Evolutionary conservation across 1,140 invertebrate species (phyloP).

Genomic region (Eulimnadia texana): DNA sequence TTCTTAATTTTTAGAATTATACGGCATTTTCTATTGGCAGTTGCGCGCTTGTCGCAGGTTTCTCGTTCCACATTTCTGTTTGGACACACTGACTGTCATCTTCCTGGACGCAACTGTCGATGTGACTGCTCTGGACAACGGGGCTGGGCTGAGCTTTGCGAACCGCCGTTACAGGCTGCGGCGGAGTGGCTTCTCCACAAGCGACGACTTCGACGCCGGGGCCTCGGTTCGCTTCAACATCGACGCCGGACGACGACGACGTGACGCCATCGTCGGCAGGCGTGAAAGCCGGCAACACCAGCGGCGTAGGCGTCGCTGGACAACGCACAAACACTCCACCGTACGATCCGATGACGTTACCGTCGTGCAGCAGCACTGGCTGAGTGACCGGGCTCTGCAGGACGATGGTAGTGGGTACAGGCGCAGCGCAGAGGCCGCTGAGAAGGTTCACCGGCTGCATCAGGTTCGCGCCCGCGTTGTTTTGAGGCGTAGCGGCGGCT

Average conservation of each 20-base stretch:
- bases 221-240: too few relatives aligned
- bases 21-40: too few relatives aligned
- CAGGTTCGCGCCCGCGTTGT: too few relatives aligned
- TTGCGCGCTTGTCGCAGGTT: not conserved
- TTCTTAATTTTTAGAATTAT: too few relatives aligned
- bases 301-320: constrained; percentile 22
- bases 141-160: constrained; percentile 3
- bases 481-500: too few relatives aligned
- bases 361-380: not conserved
- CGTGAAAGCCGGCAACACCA: too few relatives aligned
- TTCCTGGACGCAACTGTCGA: constrained; percentile 14
- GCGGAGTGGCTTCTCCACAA: not conserved
- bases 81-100: not conserved
- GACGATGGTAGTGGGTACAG: too few relatives aligned
- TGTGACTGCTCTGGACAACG: constrained; percentile 13
- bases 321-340: not conserved
- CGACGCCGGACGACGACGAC: too few relatives aligned
- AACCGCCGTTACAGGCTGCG: not conserved
- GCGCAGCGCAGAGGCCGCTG: too few relatives aligned
- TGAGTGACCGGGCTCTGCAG: constrained; percentile 1
- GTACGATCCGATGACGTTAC: constrained; percentile 48
- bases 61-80: not conserved
- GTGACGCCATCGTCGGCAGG: too few relatives aligned
- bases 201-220: not conserved
- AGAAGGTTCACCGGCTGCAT: too few relatives aligned